Conservation (phyloP, 2,113 vertebrate genomes). For the Zosterops borbonicus region DNA sequence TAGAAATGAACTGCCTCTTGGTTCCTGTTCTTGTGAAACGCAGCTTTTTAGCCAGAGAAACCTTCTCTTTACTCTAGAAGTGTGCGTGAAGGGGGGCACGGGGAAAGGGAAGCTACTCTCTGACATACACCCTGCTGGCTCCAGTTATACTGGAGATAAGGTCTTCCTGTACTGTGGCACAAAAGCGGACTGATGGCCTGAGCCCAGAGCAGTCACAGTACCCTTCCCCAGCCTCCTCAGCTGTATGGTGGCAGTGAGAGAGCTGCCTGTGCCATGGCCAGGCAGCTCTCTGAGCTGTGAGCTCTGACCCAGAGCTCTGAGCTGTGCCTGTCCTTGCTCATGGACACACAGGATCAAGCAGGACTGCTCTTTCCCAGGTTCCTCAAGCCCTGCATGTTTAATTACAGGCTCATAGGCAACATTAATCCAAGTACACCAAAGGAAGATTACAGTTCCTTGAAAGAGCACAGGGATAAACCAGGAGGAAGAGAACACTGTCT, state of each 20-base stretch:
- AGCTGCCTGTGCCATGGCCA: neutral
- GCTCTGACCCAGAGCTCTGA: neutral
- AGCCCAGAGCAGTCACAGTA: neutral
- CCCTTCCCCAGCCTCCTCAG: neutral
- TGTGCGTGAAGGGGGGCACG: neutral
- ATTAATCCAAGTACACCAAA: neutral
- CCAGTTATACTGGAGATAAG: neutral
- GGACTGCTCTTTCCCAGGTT: neutral
- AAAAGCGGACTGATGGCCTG: neutral
- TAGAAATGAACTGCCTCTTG: conserved; percentile 37
- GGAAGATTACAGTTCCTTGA: neutral
- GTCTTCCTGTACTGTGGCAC: neutral
- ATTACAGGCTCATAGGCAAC: neutral
- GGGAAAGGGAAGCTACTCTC: neutral
- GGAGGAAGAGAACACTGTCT: accelerated
- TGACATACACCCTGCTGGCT: neutral
- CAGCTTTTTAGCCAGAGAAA: conserved; percentile 35
- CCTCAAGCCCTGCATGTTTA: neutral
- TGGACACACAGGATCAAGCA: accelerated
- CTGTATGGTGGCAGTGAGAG: accelerated
- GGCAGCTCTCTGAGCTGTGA: no score
- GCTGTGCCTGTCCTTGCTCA: neutral
- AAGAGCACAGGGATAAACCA: neutral
- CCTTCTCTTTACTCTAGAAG: neutral
- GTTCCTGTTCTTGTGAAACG: conserved; percentile 9